A percentile compares a stretch with the other conserved stretches of the same genome.
These are phyloP conservation scores for Schlechtendalia chinensis DNA, from an alignment of 1,140 invertebrate genomes.

Conservation along the genomic window DNA sequence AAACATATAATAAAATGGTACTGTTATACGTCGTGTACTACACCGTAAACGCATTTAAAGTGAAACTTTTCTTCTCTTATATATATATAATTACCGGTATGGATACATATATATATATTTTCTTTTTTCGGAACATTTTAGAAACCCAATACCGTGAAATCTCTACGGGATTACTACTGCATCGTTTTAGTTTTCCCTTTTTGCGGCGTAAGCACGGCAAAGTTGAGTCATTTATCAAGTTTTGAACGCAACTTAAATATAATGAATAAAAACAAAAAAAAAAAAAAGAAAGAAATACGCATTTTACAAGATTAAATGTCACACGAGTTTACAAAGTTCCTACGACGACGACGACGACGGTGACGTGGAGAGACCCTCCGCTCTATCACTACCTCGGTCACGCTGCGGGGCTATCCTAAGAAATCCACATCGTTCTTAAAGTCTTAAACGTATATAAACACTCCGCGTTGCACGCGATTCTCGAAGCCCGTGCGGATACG, in stretches of 20 bases:
- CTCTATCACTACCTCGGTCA: too few relatives aligned
- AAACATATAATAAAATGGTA: too few relatives aligned
- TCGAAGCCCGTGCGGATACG: too few relatives aligned
- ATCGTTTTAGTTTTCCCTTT: slow-evolving; percentile 23
- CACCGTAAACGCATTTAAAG: background rate
- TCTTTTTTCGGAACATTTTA: background rate
- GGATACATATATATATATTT: background rate
- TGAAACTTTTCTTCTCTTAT: background rate
- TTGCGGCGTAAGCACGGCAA: background rate
- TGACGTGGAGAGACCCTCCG: too few relatives aligned
- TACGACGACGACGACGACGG: slow-evolving; percentile 19
- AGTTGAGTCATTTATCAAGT: slow-evolving; percentile 47
- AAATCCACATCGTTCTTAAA: background rate
- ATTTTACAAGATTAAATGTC: slow-evolving; percentile 49
- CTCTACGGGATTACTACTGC: slow-evolving; percentile 16
- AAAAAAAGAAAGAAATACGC: background rate
- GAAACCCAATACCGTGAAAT: slow-evolving; percentile 22
- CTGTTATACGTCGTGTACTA: too few relatives aligned
- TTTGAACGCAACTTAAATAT: slow-evolving; percentile 37
- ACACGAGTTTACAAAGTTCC: slow-evolving; percentile 36
- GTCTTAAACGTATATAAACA: too few relatives aligned
- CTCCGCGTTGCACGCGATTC: too few relatives aligned
- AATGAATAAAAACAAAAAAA: slow-evolving; percentile 40
- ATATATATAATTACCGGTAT: background rate
- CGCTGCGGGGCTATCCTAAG: background rate